These are phyloP conservation scores for Mionectes olivaceus DNA, from an alignment of 2,797 vertebrate species.

Conservation along the genomic window DNA sequence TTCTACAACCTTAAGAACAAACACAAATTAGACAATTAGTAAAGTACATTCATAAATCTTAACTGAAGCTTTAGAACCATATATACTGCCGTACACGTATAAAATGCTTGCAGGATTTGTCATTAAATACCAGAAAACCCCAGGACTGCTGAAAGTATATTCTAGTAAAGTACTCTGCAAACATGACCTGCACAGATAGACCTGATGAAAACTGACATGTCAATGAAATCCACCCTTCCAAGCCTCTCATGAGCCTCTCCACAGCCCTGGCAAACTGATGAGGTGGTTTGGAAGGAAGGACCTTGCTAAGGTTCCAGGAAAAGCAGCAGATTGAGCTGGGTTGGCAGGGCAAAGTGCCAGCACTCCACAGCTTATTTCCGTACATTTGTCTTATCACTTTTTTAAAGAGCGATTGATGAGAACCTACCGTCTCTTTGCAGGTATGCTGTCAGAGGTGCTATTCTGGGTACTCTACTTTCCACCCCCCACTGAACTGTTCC, in stretches of 20 bases:
- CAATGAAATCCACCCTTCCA: not conserved
- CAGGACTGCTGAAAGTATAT: not conserved
- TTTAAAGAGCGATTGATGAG: not conserved
- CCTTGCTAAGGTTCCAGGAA: not conserved
- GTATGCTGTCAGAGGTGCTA: not conserved
- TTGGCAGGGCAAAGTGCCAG: not conserved
- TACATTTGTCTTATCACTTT: not conserved
- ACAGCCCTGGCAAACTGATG: not conserved
- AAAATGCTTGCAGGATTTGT: not conserved
- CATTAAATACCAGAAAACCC: not conserved
- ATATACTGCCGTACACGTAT: not conserved
- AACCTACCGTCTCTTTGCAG: not conserved
- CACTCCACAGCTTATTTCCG: not conserved
- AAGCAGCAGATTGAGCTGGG: not conserved
- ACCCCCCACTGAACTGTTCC: not conserved
- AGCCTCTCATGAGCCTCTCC: not conserved
- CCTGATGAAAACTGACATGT: not conserved
- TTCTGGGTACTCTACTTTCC: fast-evolving
- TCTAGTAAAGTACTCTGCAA: not conserved
- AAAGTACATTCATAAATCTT: not conserved
- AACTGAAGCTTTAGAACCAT: not conserved
- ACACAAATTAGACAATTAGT: constrained; percentile 39
- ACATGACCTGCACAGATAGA: fast-evolving
- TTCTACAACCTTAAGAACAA: constrained; percentile 89
- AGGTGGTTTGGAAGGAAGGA: not conserved